phyloP scores from a whole-genome alignment of 2,797 vertebrate species.

The Squalus acanthias region DNA sequence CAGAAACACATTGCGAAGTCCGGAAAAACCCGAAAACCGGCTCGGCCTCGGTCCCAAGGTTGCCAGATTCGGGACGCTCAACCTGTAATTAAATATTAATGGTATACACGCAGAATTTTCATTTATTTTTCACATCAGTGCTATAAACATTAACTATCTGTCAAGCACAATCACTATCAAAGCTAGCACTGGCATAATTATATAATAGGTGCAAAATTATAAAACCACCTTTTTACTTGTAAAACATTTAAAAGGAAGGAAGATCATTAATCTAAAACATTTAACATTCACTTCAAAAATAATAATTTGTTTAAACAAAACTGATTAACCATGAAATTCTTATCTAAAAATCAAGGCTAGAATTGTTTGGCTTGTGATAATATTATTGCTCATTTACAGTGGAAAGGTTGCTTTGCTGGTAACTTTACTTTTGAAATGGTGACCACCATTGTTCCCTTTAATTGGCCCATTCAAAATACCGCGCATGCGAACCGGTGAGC shows the following conservation, averaged over 20 bases:
- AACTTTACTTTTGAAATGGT: neutral
- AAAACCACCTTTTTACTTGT: neutral
- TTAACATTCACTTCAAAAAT: neutral
- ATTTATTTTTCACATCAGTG: constrained; percentile 18
- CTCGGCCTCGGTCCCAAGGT: no score
- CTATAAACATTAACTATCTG: neutral
- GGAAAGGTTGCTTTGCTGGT: neutral
- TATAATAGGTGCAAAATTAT: constrained; percentile 12
- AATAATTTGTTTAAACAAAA: neutral
- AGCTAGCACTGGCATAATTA: neutral
- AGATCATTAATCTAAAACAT: neutral
- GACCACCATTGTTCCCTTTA: no score
- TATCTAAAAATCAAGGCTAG: neutral
- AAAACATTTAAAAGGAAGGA: neutral
- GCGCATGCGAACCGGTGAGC: no score
- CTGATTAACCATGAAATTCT: neutral
- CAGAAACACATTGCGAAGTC: no score
- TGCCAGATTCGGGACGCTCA: no score
- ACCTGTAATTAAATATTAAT: neutral
- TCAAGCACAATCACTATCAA: neutral
- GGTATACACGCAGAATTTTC: neutral
- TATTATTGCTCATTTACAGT: neutral
- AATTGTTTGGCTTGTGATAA: neutral
- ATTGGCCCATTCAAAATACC: no score
- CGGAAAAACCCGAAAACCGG: no score